Conservation (phyloP, 2,113 vertebrate species). For the Hemiprocne comata region DNA sequence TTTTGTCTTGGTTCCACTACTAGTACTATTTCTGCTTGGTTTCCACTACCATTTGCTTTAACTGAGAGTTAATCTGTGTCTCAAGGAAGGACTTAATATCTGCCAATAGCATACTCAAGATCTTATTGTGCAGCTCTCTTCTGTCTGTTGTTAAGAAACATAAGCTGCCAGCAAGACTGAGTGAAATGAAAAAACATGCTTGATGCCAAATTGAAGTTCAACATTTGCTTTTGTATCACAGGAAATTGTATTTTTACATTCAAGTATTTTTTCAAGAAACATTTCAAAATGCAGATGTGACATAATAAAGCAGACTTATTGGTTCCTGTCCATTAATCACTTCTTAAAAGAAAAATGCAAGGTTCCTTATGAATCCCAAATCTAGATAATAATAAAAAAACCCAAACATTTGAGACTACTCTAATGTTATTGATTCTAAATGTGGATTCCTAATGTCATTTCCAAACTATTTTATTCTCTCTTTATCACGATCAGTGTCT, state of each 20-base stretch:
- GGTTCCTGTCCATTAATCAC: not conserved
- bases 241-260: not conserved
- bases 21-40: not conserved
- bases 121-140: not conserved
- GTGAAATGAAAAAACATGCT: not conserved
- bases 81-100: not conserved
- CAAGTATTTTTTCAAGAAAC: not conserved
- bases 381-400: not conserved
- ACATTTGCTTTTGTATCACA: not conserved
- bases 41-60: not conserved
- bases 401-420: not conserved
- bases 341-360: not conserved
- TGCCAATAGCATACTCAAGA: not conserved
- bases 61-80: not conserved
- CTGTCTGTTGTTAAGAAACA: not conserved
- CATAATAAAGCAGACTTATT: not conserved
- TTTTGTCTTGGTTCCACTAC: not conserved
- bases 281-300: not conserved
- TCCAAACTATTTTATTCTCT: not conserved
- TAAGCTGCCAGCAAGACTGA: not conserved
- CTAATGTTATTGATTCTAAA: not conserved
- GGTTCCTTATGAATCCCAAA: not conserved
- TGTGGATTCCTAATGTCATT: not conserved
- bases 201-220: not conserved
- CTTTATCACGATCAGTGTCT: conserved; percentile 27